These are phyloP conservation scores for Tragopan temminckii DNA, from an alignment of 2,797 vertebrate species.

Conservation along the genomic window DNA sequence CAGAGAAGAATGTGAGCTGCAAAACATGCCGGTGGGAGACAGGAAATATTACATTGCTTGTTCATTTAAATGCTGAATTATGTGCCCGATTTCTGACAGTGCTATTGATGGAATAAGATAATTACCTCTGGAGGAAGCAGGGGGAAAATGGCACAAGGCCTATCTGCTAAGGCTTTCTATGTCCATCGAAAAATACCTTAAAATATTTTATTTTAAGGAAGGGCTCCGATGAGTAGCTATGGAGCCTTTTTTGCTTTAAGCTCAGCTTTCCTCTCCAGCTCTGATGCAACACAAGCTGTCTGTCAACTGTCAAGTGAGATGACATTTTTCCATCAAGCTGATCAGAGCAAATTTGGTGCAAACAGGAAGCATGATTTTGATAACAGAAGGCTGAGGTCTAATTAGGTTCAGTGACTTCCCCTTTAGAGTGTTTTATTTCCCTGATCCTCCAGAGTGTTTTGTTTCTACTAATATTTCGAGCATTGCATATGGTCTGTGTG, in stretches of 20 bases:
- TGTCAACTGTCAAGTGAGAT: slow-evolving; percentile 66
- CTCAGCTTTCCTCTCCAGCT: slow-evolving; percentile 63
- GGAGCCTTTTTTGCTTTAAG: slow-evolving; percentile 46
- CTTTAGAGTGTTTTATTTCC: slow-evolving; percentile 61
- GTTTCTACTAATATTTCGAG: slow-evolving; percentile 71
- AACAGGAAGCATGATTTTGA: slow-evolving; percentile 67
- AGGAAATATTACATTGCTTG: slow-evolving; percentile 85
- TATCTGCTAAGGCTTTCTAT: slow-evolving; percentile 70
- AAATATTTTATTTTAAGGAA: background rate
- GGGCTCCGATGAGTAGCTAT: slow-evolving; percentile 10
- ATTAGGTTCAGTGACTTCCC: slow-evolving; percentile 77
- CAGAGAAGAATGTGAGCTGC: slow-evolving; percentile 85
- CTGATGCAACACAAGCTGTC: slow-evolving; percentile 67
- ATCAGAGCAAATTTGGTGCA: slow-evolving; percentile 71
- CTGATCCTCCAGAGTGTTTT: slow-evolving; percentile 67
- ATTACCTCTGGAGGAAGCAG: slow-evolving; percentile 80
- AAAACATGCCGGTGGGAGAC: slow-evolving; percentile 80
- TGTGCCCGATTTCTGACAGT: slow-evolving; percentile 80
- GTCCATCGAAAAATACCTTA: slow-evolving; percentile 49
- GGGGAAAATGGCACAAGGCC: slow-evolving; percentile 60
- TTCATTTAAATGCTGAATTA: slow-evolving; percentile 86
- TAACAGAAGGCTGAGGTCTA: slow-evolving; percentile 79
- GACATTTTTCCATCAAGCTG: slow-evolving; percentile 68
- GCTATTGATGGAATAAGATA: slow-evolving; percentile 81
- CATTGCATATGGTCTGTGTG: slow-evolving; percentile 72